phyloP scores from a whole-genome alignment of 2,113 vertebrate genomes.

The Colistium nudipinnis region DNA sequence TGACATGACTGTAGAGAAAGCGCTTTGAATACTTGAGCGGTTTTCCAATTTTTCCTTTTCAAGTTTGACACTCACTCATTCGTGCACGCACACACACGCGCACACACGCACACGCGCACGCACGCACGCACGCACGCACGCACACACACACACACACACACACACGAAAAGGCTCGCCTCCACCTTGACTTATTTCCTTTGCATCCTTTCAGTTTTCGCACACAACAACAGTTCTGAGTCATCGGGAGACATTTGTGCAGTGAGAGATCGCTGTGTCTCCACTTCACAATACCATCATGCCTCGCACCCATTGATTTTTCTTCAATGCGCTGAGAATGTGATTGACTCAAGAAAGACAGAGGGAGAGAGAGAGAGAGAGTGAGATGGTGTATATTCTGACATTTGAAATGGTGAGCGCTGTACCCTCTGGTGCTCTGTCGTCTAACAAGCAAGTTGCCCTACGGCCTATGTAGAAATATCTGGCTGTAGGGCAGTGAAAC shows the following conservation, averaged over 20 bases:
- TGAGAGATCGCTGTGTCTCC: slow-evolving; percentile 55
- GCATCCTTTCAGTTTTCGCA: slow-evolving; percentile 61
- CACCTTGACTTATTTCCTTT: slow-evolving; percentile 69
- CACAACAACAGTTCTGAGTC: slow-evolving; percentile 56
- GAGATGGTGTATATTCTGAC: slow-evolving; percentile 46
- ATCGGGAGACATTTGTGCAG: slow-evolving; percentile 67
- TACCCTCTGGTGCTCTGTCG: slow-evolving; percentile 31
- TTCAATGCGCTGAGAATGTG: slow-evolving; percentile 58
- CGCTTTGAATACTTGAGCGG: slow-evolving; percentile 40
- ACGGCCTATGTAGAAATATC: slow-evolving; percentile 18
- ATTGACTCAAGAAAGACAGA: too few species aligned
- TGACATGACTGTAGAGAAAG: slow-evolving; percentile 62
- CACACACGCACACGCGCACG: too few species aligned
- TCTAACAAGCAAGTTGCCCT: slow-evolving; percentile 30
- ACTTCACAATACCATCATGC: slow-evolving; percentile 65
- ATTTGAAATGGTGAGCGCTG: slow-evolving; percentile 45
- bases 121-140: too few species aligned
- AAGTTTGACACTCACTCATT: too few species aligned
- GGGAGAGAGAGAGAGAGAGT: slow-evolving; percentile 48
- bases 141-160: too few species aligned
- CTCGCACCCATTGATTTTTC: slow-evolving; percentile 65
- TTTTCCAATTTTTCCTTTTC: slow-evolving; percentile 29
- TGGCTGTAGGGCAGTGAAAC: slow-evolving; percentile 4
- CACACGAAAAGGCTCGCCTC: slow-evolving; percentile 58
- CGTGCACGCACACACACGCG: too few species aligned